Conservation (phyloP, 1,140 invertebrate genomes). For the Agrypnia vestita region DNA sequence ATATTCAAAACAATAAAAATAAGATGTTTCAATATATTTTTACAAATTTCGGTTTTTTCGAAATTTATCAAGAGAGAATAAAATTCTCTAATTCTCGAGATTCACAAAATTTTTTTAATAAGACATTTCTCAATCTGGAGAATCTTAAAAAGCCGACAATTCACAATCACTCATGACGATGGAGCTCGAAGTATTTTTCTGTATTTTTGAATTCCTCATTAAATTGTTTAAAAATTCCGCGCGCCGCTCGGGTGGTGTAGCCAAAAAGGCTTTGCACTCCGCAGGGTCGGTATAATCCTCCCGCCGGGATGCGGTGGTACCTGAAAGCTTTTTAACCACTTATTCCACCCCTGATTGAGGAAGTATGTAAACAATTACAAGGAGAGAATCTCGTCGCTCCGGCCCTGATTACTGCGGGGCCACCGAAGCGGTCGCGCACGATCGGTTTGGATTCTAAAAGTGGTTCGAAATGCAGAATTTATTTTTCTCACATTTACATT, state of each 20-base stretch:
- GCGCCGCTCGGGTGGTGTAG: slow-evolving; percentile 7
- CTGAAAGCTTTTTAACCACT: slow-evolving; percentile 20
- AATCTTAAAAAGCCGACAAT: no score
- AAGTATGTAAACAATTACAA: slow-evolving; percentile 31
- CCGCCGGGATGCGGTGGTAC: slow-evolving; percentile 20
- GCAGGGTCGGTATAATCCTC: slow-evolving; percentile 3
- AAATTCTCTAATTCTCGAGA: no score
- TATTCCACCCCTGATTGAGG: slow-evolving; percentile 34
- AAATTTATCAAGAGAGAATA: no score
- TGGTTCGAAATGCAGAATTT: slow-evolving; percentile 19
- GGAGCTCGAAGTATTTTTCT: no score
- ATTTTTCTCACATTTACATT: no score
- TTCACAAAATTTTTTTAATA: no score
- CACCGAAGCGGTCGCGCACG: neutral
- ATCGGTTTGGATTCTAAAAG: neutral
- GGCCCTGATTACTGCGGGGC: neutral
- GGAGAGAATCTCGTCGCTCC: neutral
- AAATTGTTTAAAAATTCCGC: slow-evolving; percentile 13
- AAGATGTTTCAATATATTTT: no score
- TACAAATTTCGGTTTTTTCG: no score
- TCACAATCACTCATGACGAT: no score
- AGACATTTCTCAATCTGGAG: no score
- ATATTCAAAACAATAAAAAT: no score
- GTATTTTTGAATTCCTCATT: no score
- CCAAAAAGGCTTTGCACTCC: slow-evolving; percentile 13